Evolutionary conservation across 2,888 invertebrate species (phyloP).

Genomic region (Lasioglossum marginatum): DNA sequence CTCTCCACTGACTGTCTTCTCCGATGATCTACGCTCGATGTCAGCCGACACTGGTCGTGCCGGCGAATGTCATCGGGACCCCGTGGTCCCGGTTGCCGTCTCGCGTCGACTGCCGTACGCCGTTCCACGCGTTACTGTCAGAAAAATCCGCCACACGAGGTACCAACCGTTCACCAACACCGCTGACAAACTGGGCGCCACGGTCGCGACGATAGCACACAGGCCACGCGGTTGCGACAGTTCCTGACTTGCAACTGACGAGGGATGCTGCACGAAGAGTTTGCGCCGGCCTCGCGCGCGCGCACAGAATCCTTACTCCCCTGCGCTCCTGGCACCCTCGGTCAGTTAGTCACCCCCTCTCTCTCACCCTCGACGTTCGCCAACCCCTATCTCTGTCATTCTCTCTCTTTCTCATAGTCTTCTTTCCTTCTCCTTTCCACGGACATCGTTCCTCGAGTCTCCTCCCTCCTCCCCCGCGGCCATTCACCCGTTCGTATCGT

Average conservation of each 20-base stretch:
- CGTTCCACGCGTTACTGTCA: slow-evolving; percentile 4
- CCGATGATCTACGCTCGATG: slow-evolving; percentile 1
- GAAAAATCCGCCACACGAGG: background rate
- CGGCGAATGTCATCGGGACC: slow-evolving; percentile 44
- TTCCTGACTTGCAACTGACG: slow-evolving; percentile 83
- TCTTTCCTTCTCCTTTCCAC: slow-evolving; percentile 36
- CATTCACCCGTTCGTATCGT: slow-evolving; percentile 13
- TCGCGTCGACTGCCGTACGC: background rate
- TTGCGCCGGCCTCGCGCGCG: slow-evolving; percentile 81
- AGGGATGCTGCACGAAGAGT: slow-evolving; percentile 83
- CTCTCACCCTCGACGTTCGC: slow-evolving; percentile 15
- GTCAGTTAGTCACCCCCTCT: slow-evolving; percentile 71
- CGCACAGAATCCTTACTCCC: slow-evolving; percentile 80
- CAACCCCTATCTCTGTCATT: slow-evolving; percentile 19
- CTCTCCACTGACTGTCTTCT: background rate
- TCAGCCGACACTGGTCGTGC: slow-evolving; percentile 35
- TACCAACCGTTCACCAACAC: slow-evolving; percentile 16
- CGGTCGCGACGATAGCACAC: slow-evolving; percentile 26
- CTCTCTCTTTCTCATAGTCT: slow-evolving; percentile 30
- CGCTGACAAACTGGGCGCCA: slow-evolving; percentile 28
- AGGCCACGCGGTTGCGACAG: slow-evolving; percentile 78
- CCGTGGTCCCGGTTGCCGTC: background rate
- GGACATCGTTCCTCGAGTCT: slow-evolving; percentile 16
- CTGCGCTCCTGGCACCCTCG: slow-evolving; percentile 63
- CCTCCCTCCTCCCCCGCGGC: slow-evolving; percentile 3